phyloP scores from a whole-genome alignment of 2,888 invertebrate genomes.

The Leucoma salicis region DNA sequence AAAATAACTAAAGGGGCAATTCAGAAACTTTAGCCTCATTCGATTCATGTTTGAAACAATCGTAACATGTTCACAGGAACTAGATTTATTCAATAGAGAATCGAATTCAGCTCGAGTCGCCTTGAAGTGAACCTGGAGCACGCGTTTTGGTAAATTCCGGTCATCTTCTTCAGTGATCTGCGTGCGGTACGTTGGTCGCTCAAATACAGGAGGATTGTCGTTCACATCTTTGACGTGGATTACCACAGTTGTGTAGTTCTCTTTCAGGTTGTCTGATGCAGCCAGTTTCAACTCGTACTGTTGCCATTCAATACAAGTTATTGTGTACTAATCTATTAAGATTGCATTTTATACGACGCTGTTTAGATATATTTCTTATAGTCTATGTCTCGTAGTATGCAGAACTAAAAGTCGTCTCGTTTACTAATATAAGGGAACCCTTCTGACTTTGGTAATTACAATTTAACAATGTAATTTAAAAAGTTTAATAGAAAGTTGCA shows the following conservation, averaged over 20 bases:
- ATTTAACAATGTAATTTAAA: constrained; percentile 52
- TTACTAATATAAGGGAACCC: constrained; percentile 33
- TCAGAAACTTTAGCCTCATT: constrained; percentile 42
- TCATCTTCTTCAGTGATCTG: constrained; percentile 98
- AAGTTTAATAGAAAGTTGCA: constrained; percentile 43
- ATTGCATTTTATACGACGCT: neutral
- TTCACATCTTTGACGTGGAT: constrained; percentile 99
- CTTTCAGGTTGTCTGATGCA: constrained; percentile 97
- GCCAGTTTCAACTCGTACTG: constrained; percentile 97
- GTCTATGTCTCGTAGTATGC: neutral
- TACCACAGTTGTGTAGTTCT: constrained; percentile 98
- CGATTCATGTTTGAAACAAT: constrained; percentile 51
- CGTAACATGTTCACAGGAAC: constrained; percentile 6
- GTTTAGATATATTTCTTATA: neutral
- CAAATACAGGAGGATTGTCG: constrained; percentile 98
- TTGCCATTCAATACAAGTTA: constrained; percentile 45
- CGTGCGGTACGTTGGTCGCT: constrained; percentile 95
- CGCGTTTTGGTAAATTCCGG: constrained; percentile 95
- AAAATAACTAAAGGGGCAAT: constrained; percentile 41
- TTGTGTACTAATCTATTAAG: constrained; percentile 4
- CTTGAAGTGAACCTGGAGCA: constrained; percentile 88
- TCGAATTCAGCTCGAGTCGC: constrained; percentile 81
- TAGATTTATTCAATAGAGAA: constrained; percentile 43
- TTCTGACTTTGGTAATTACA: constrained; percentile 47
- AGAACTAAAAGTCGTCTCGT: constrained; percentile 17